Evolutionary conservation across 2,113 vertebrate species (phyloP).

Genomic region (Garra rufa): DNA sequence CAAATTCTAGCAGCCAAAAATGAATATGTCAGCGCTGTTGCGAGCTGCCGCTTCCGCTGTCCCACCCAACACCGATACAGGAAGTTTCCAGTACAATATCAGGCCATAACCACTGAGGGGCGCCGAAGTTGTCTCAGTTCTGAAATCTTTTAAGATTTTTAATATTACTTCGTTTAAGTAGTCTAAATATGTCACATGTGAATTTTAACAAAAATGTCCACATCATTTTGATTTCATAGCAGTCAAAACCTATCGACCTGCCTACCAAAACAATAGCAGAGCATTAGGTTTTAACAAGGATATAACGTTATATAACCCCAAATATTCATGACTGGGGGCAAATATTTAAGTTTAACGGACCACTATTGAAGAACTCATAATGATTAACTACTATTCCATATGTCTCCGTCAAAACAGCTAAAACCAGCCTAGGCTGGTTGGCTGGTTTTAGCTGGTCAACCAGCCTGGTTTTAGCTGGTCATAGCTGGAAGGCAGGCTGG

Average conservation of each 20-base stretch:
- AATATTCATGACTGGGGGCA: not conserved
- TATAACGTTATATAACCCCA: too few relatives aligned
- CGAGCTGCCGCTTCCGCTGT: conserved; percentile 75
- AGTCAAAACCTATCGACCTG: not conserved
- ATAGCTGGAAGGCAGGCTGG: too few relatives aligned
- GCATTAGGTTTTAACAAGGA: not conserved
- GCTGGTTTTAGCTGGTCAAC: too few relatives aligned
- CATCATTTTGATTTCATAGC: not conserved
- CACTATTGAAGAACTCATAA: not conserved
- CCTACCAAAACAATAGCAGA: not conserved
- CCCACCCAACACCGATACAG: conserved; percentile 75
- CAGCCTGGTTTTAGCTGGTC: too few relatives aligned
- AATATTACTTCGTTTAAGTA: not conserved
- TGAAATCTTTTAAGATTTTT: not conserved
- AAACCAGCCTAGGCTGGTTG: too few relatives aligned
- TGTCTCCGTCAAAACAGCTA: not conserved
- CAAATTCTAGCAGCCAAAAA: conserved; percentile 59
- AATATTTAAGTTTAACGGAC: not conserved
- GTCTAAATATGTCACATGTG: not conserved
- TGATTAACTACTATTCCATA: not conserved
- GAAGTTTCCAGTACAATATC: conserved; percentile 65
- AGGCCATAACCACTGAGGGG: not conserved
- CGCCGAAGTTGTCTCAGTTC: not conserved
- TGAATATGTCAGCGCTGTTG: conserved; percentile 48
- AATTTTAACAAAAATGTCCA: not conserved